Base-by-base conservation (phyloP, 1,140 invertebrate genomes). In the Drosophila bifasciata region DNA sequence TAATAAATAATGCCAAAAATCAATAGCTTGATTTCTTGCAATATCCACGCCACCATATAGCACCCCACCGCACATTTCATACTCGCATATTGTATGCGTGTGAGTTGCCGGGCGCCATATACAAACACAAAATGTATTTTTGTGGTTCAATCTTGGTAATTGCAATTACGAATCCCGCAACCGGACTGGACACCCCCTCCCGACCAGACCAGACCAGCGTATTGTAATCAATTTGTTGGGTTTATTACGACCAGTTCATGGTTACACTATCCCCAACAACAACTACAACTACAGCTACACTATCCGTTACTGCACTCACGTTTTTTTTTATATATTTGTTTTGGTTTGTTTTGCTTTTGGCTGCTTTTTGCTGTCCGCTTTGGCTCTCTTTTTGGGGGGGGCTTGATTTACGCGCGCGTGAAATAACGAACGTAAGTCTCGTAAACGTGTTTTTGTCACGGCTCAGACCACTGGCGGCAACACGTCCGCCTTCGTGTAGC, bases 1-100 rank as follows among this genome's bases (percentile, higher is more conserved):
- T 81, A 81, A 86, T 86, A 86, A 78, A 68, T 88, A 86, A 86
- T 81, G 58, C 43, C 74, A 15, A 81, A 86, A 86, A 86, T 86
- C 81, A 86, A 86, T 86, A 85, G 53, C 46, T 74, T 73, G 64
- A 88, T 76, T 80, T 63, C 50, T 77, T 64, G 63, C 56, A 60
- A 74, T 79, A 62, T 46, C 56, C 62, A 56, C 46, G 17, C 16
- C n/a, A n/a, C n/a, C n/a, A n/a, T n/a, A n/a, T n/a, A n/a, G n/a
- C n/a, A n/a, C n/a, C n/a, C n/a, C n/a, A n/a, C n/a, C 59, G 52
- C 66, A 78, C 43, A 83, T 76, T 76, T 55, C 61, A 88, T 76
- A 69, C 46, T 76, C 60, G 46, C 63, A 81, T 74, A 17, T 51
- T 36, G 32, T 39, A n/a, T 16, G 48, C 28, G 48, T 36, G 46